phyloP scores from a whole-genome alignment of 1,140 invertebrate species.

The Acarapis woodi region DNA sequence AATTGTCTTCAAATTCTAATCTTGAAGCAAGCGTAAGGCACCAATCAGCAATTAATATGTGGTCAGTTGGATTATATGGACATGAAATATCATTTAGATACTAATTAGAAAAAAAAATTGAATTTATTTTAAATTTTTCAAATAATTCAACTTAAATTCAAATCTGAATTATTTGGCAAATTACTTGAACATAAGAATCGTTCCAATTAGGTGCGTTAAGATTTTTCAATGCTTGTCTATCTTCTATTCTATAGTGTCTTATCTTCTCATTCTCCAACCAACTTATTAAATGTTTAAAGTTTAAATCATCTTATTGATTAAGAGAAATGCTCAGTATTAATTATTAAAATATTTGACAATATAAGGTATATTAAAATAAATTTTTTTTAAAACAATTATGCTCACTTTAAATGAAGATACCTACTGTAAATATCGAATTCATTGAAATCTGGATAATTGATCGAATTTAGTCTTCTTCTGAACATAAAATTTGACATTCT shows the following conservation, averaged over 20 bases:
- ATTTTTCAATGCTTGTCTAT: slow-evolving; percentile 34
- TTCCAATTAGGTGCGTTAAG: slow-evolving; percentile 33
- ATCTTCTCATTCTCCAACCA: slow-evolving; percentile 91
- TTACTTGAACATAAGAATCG: slow-evolving; percentile 26
- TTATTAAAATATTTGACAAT: background rate
- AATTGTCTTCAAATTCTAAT: slow-evolving; percentile 48
- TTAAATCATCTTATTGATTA: slow-evolving; percentile 49
- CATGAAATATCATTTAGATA: slow-evolving; percentile 41
- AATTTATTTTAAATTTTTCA: slow-evolving; percentile 2
- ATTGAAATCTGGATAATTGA: slow-evolving; percentile 39
- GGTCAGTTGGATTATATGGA: slow-evolving; percentile 28
- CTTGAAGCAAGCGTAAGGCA: slow-evolving; percentile 47
- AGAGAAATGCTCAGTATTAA: slow-evolving; percentile 12
- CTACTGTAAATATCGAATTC: slow-evolving; percentile 32
- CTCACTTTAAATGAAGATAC: no score
- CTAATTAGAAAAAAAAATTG: slow-evolving; percentile 16
- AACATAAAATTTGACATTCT: no score
- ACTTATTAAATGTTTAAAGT: slow-evolving; percentile 43
- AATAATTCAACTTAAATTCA: background rate
- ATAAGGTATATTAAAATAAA: background rate
- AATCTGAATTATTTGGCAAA: background rate
- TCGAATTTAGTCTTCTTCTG: slow-evolving; percentile 34
- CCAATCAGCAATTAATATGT: slow-evolving; percentile 38
- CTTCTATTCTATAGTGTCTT: slow-evolving; percentile 53
- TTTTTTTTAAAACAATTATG: background rate